Evolutionary conservation across 2,888 invertebrate species (phyloP).

Genomic region (Callyntrura sp.): DNA sequence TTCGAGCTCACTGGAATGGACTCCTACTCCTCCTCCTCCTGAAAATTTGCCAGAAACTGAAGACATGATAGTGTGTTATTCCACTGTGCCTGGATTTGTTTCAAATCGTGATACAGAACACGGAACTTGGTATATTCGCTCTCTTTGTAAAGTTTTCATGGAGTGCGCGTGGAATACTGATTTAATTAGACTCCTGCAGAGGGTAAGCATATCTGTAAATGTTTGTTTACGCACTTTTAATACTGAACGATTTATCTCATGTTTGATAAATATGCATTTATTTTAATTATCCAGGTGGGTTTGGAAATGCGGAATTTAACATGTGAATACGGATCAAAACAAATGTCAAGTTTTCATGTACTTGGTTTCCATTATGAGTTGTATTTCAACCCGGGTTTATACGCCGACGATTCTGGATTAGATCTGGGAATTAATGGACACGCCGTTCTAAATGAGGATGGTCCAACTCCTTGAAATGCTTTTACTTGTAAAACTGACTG

Average conservation of each 20-base stretch:
- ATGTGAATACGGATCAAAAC: constrained; percentile 79
- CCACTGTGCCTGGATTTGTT: constrained; percentile 82
- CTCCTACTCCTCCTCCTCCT: constrained; percentile 9
- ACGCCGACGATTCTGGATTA: not conserved
- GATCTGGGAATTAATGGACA: not conserved
- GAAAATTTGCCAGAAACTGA: constrained; percentile 72
- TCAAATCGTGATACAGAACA: constrained; percentile 80
- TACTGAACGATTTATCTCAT: not conserved
- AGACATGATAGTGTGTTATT: constrained; percentile 81
- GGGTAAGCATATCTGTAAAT: constrained; percentile 55
- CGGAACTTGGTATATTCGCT: constrained; percentile 80
- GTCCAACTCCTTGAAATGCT: not conserved
- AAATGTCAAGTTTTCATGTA: constrained; percentile 79
- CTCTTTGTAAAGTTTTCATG: constrained; percentile 79
- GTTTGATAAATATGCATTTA: not conserved
- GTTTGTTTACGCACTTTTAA: not conserved
- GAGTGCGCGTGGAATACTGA: constrained; percentile 78
- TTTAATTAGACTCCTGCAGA: constrained; percentile 69
- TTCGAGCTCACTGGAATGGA: constrained; percentile 31
- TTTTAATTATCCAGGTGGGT: constrained; percentile 74
- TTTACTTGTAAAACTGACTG: no score
- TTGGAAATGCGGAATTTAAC: constrained; percentile 74
- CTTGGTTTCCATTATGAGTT: constrained; percentile 81
- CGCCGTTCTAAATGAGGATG: not conserved
- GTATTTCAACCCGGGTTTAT: constrained; percentile 82